Base-by-base conservation (phyloP, 1,140 invertebrate species). In the Dinoponera quadriceps region DNA sequence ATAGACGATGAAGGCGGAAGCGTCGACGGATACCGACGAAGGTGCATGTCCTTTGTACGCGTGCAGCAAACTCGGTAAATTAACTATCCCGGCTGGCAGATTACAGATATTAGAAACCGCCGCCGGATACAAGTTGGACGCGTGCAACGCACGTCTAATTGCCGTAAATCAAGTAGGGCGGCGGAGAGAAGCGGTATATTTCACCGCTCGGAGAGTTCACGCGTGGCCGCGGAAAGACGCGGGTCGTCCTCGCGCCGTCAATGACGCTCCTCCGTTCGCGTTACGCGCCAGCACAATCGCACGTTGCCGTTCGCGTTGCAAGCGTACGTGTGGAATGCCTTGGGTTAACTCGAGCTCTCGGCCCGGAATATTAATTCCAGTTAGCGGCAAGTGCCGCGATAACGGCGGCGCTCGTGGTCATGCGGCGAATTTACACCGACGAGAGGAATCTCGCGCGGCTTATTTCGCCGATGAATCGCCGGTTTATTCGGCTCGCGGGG, bases 341-440 rank as follows among this genome's bases (percentile, higher is more conserved):
- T 82, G 68, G 83, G 69, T 88, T 88, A 87, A 82, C 87, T n/a
- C n/a, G n/a, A 87, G 80, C 71, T 66, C 22, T 11, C 38, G 38
- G 27, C 51, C 9, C 29, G 29, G 82, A 63, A 87, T 88, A 88
- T 88, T 88, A 87, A 88, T 88, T 60, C 72, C 57, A 54, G 75
- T 85, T 78, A 85, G 82, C 65, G 73, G 82, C 77, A 88, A 88
- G 86, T 88, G 68, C 65, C 83, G 63, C 49, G 83, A 88, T 85
- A 88, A 88, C 85, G 60, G 75, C 68, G 86, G 83, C 86, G 85
- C 72, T 78, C 33, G 77, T 73, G 83, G 72, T 88, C 86, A 68
- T 20, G n/a, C n/a, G 44, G 18, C 59, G 71, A 88, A 88, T 88
- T 88, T 88, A 88, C 74, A 60, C 71, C 74, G 72, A 44, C 74